phyloP scores from a whole-genome alignment of 1,140 invertebrate genomes.

The Psix sp. region DNA sequence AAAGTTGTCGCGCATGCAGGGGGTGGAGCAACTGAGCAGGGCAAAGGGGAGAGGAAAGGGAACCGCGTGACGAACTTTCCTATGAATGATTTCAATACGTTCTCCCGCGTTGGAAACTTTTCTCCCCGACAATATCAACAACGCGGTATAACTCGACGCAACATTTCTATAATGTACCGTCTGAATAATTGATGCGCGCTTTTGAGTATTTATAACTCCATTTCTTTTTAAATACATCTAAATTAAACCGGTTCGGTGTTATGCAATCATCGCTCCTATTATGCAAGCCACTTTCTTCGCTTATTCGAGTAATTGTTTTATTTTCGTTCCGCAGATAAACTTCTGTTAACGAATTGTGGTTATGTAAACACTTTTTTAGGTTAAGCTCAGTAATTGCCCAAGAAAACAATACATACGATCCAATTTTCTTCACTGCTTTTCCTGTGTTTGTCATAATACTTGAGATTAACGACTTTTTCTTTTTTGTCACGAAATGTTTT shows the following conservation, averaged over 20 bases:
- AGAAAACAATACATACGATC: too few species aligned
- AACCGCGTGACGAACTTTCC: conserved; percentile 46
- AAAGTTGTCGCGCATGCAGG: conserved; percentile 31
- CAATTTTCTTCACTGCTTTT: too few species aligned
- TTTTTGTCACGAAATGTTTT: too few species aligned
- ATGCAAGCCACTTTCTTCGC: conserved; percentile 23
- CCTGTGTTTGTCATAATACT: too few species aligned
- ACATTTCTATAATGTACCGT: conserved; percentile 24
- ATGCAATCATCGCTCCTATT: conserved; percentile 28
- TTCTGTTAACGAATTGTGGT: conserved; percentile 11
- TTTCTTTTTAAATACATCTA: conserved; percentile 25
- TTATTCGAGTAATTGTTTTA: conserved; percentile 19
- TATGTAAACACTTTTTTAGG: conserved; percentile 14
- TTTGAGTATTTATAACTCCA: conserved; percentile 31
- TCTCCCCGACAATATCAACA: conserved; percentile 36
- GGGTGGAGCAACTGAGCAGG: neutral
- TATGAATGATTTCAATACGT: conserved; percentile 54
- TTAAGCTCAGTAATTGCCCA: too few species aligned
- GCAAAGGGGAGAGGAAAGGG: too few species aligned
- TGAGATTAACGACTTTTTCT: too few species aligned
- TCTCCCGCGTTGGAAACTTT: conserved; percentile 38
- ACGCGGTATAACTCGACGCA: conserved; percentile 25
- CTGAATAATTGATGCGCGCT: conserved; percentile 35
- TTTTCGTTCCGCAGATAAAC: conserved; percentile 15
- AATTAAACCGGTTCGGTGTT: conserved; percentile 47